Base-by-base conservation (phyloP, 2,797 vertebrate species). In the Coregonus suidteri region DNA sequence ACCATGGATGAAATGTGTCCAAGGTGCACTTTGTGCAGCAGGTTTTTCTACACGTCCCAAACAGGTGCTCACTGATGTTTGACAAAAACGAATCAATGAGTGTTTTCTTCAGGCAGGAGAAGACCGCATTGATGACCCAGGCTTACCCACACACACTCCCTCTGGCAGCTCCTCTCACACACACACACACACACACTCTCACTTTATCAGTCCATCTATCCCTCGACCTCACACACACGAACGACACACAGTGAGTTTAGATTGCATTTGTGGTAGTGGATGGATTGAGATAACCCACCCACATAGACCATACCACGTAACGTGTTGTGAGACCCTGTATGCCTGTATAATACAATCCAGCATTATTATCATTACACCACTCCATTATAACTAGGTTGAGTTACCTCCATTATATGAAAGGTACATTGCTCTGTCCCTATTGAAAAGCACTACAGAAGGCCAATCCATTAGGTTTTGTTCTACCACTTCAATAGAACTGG, bases 1-100 rank as follows among this genome's bases (percentile, higher is more conserved):
- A 73, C 82, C 82, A 77, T 75, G 75, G 74, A 87, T 88, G 84
- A 89, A 87, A 80, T 71, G 66, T 15, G 84, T 83, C 79, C 86
- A 81, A 74, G 76, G 81, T 81, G 86, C 66, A 78, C 6, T 37
- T 6, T 37, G 9, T 9, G 2, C 41, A 81, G 73, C 77, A 82
- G 87, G 85, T 85, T 76, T 76, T 69, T 83, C 79, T 74, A 62
- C 75, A 83, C 73, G 56, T 79, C 84, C 81, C 83, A 86, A 86
- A 86, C 83, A 77, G 41, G 84, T 84, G 68, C 82, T 52, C 69
- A 71, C 77, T 25, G 76, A 75, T 52, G 41, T 79, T 78, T 78
- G 75, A 66, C 74, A 78, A 84, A 89, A 82, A 82, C 34, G 71
- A 82, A 90, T 83, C 15, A 81, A 90, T 88, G 79, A 51, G 67